Conservation (phyloP, 2,797 vertebrate genomes). For the Euphonia xanthogaster region DNA sequence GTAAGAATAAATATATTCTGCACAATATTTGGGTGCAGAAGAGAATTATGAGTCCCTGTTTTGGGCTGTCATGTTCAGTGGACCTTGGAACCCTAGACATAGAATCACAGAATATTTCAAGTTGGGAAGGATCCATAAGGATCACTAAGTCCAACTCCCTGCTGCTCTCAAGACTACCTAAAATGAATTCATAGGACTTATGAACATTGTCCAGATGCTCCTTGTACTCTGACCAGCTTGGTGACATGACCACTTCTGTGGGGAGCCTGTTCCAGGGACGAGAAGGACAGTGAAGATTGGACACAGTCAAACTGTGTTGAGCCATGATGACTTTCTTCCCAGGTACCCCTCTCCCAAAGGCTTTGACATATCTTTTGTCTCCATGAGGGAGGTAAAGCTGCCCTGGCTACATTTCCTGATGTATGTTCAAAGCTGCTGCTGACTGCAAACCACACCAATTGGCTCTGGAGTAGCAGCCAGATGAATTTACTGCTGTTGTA, state of each 20-base stretch:
- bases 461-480: neutral
- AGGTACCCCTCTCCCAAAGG: neutral
- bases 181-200: neutral
- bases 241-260: neutral
- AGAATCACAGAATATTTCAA: neutral
- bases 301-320: neutral
- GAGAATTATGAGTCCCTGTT: neutral
- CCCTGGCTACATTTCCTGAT: neutral
- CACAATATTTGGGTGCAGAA: neutral
- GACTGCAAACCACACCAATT: neutral
- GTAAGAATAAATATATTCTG: neutral
- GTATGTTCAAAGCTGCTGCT: neutral
- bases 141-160: neutral
- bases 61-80: neutral
- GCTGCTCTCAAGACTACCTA: neutral
- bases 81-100: neutral
- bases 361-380: neutral
- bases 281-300: neutral
- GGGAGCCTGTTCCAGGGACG: neutral
- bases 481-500: slow-evolving; percentile 34
- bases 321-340: neutral
- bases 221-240: neutral
- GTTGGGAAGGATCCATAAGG: neutral
- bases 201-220: neutral
- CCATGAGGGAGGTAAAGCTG: neutral